Conservation (phyloP, 2,797 vertebrate species). For the Danio jaintianensis region DNA sequence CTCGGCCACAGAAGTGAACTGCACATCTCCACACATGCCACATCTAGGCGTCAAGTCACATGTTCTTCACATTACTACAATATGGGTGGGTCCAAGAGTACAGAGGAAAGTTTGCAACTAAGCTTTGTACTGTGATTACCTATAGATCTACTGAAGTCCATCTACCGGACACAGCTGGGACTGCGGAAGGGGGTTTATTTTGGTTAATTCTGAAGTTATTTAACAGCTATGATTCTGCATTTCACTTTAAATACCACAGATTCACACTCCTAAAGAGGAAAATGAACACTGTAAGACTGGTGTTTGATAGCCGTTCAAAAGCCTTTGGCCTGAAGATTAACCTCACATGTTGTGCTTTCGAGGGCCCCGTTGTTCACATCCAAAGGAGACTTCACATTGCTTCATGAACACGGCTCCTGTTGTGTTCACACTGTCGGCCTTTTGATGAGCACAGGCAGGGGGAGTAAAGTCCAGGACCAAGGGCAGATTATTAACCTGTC, state of each 20-base stretch:
- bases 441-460: conserved; percentile 51
- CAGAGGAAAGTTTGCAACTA: neutral
- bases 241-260: neutral
- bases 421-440: conserved; percentile 42
- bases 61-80: neutral
- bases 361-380: neutral
- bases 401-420: conserved; percentile 41
- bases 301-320: neutral
- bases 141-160: neutral
- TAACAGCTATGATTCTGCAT: neutral
- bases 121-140: neutral
- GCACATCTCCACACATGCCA: neutral
- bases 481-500: conserved; percentile 68
- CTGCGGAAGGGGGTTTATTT: neutral
- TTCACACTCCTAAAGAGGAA: neutral
- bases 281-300: neutral
- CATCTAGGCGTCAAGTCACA: conserved; percentile 15
- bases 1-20: neutral
- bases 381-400: conserved; percentile 5
- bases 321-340: conserved; percentile 18
- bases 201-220: neutral
- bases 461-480: conserved; percentile 65
- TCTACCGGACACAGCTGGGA: neutral
- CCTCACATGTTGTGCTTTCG: conserved; percentile 14
- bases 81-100: conserved; percentile 7